phyloP scores from a whole-genome alignment of 2,113 vertebrate genomes.

The Perca fluviatilis region DNA sequence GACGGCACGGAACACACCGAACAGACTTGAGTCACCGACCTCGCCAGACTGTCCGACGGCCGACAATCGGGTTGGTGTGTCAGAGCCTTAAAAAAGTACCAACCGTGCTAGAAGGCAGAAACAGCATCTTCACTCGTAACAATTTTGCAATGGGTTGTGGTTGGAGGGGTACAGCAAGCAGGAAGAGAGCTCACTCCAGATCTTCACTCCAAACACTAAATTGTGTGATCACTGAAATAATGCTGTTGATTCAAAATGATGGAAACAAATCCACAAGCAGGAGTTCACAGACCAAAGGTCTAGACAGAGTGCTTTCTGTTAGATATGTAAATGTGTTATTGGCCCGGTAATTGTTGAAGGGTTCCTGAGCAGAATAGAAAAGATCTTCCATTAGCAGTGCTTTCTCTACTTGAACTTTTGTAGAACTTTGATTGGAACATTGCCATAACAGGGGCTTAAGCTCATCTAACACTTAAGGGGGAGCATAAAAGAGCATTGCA shows the following conservation, averaged over 20 bases:
- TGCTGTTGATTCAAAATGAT: not conserved
- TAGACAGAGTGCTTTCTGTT: not conserved
- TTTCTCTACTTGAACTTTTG: not conserved
- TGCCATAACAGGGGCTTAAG: not conserved
- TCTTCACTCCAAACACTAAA: not conserved
- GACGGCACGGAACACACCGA: too few relatives aligned
- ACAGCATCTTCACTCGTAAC: conserved; percentile 2
- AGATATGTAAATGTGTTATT: not conserved
- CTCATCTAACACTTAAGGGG: not conserved
- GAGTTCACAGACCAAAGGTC: not conserved
- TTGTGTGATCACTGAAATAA: not conserved
- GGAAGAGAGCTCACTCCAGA: not conserved
- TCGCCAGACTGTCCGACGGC: too few relatives aligned
- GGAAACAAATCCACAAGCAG: not conserved
- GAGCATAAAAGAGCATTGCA: not conserved
- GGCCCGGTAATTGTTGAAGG: not conserved
- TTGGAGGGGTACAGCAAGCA: not conserved
- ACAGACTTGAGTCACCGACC: too few relatives aligned
- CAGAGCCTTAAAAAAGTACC: not conserved
- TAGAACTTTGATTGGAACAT: not conserved
- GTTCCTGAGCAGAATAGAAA: not conserved
- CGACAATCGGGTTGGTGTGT: too few relatives aligned
- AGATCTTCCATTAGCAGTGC: not conserved
- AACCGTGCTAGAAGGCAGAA: not conserved
- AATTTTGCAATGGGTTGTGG: not conserved